Base-by-base conservation (phyloP, 2,888 invertebrate species). In the Latrodectus hesperus region DNA sequence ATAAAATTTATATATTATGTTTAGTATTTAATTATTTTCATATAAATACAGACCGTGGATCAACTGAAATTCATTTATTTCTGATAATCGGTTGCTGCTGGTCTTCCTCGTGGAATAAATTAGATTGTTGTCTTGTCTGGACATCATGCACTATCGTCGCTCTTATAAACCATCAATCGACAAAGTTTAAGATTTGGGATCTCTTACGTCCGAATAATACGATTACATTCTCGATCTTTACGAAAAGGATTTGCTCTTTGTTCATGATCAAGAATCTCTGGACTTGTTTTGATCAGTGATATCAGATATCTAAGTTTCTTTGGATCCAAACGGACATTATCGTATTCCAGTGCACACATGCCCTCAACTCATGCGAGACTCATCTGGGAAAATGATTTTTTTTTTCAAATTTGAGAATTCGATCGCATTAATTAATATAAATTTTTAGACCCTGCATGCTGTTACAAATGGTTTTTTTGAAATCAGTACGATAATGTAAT, bases 371-470 rank as follows among this genome's bases (percentile, higher is more conserved):
- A n/a, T n/a, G n/a, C 0, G 60, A 51, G 52, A 65, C 74, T 14
- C 65, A 53, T 2, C 53, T 74, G 1, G 73, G 67, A 0, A 74
- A 16, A 9, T 67, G 65, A 11, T n/a, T 52, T n/a, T 65, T 38
- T 51, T 67, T 52, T 1, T 74, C 81, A 6, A 12, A 5, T 81
- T 73, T 38, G 6, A 53, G 64, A 12, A 81, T 64, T 16, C 81
- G 73, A 10, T 52, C 51, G 4, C 74, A 65, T n/a, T n/a, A n/a
- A n/a, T n/a, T n/a, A n/a, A n/a, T n/a, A n/a, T n/a, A 65, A 81
- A 16, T 9, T 67, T 74, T 49, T 73, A 22, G 0, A 64, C 22
- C 68, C 78, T 70, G n/a, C 53, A 17, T 8, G 22, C 1, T 2
- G 64, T 8, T 0, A 5, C 65, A 2, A 78, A 11, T 16, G 9